These are phyloP conservation scores for Vombatus ursinus DNA, from an alignment of 2,113 vertebrate genomes.

Conservation along the genomic window DNA sequence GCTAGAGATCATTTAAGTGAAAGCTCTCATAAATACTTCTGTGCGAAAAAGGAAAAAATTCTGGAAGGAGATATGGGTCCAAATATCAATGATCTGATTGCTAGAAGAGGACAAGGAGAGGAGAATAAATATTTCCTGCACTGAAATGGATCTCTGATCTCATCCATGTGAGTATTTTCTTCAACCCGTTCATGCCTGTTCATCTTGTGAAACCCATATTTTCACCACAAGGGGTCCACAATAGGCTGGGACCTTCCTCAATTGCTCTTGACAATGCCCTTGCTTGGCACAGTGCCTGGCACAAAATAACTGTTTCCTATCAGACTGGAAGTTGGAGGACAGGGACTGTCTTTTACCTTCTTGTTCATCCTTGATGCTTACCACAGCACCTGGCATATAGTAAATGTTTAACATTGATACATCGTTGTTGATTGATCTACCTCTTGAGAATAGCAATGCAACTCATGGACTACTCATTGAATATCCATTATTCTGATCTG, in stretches of 20 bases:
- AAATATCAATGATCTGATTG: neutral
- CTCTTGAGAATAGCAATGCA: neutral
- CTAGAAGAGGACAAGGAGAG: neutral
- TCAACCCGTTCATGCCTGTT: neutral
- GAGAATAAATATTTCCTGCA: neutral
- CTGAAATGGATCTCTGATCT: neutral
- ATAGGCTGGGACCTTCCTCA: neutral
- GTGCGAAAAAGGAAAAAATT: neutral
- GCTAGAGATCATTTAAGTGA: neutral
- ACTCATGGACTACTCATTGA: neutral
- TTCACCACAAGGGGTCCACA: neutral
- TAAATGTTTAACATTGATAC: neutral
- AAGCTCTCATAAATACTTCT: neutral
- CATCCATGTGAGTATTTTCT: neutral
- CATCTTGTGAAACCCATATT: neutral
- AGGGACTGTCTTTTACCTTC: neutral
- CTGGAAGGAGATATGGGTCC: neutral
- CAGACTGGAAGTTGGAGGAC: neutral
- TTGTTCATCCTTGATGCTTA: neutral
- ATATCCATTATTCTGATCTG: neutral
- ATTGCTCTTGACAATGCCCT: neutral
- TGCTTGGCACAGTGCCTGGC: too few species aligned
- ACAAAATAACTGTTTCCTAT: neutral
- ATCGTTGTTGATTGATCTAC: neutral
- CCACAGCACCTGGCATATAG: neutral